A percentile compares a stretch with the other conserved stretches of the same genome.
phyloP scores from a whole-genome alignment of 2,797 vertebrate genomes.

The Choloepus didactylus region DNA sequence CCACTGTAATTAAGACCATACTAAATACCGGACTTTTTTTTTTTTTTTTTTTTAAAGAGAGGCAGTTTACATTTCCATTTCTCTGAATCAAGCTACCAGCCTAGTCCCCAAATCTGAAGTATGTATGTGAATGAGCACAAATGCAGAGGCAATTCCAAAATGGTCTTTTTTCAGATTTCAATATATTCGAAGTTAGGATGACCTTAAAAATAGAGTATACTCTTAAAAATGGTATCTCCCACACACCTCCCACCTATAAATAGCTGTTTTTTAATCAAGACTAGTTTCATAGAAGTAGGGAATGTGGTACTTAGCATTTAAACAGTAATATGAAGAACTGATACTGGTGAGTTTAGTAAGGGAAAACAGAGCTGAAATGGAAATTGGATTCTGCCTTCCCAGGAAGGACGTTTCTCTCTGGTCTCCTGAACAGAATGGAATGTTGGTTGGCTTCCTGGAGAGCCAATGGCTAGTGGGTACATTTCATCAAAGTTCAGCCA shows the following conservation, averaged over 20 bases:
- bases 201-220: not conserved
- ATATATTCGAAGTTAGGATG: not conserved
- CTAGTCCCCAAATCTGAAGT: not conserved
- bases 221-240: conserved; percentile 35
- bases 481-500: conserved; percentile 22
- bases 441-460: not conserved
- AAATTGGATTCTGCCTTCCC: not conserved
- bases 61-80: not conserved
- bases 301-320: not conserved
- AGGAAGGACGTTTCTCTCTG: not conserved
- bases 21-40: not conserved
- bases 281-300: not conserved
- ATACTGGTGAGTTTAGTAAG: not conserved
- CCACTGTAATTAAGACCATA: conserved; percentile 9
- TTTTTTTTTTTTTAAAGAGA: not conserved
- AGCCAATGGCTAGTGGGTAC: not conserved
- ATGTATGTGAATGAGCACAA: not conserved
- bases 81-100: not conserved
- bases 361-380: not conserved
- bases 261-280: not conserved
- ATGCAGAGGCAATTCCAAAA: not conserved
- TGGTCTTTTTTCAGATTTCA: not conserved
- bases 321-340: not conserved
- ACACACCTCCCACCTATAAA: not conserved
- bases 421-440: not conserved